These are phyloP conservation scores for Thaumetopoea pityocampa DNA, from an alignment of 1,140 invertebrate species.

Conservation along the genomic window DNA sequence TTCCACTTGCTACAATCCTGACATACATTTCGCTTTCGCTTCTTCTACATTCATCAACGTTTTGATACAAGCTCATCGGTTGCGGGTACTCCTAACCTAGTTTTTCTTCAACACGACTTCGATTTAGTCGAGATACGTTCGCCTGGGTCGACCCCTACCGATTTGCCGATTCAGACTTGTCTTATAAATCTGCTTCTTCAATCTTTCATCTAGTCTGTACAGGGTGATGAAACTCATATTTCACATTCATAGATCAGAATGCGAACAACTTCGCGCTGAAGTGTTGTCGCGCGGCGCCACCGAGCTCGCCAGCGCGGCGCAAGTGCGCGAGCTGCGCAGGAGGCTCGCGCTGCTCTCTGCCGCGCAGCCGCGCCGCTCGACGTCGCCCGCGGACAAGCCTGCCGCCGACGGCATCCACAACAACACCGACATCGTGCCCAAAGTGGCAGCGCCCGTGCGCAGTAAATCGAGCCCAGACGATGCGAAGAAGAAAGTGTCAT, in stretches of 20 bases:
- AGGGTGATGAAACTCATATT: background rate
- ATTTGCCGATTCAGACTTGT: too few relatives aligned
- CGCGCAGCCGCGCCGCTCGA: constrained; percentile 17
- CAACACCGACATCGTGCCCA: constrained; percentile 27
- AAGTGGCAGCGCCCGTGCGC: constrained; percentile 12
- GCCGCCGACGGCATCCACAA: constrained; percentile 2
- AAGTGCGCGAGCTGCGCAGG: constrained; percentile 48
- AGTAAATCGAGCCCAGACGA: constrained; percentile 31
- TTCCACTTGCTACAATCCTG: too few relatives aligned
- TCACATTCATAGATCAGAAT: constrained; percentile 37
- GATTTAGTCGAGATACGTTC: too few relatives aligned
- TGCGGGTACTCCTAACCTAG: too few relatives aligned
- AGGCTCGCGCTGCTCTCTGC: constrained; percentile 37
- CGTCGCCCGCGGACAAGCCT: constrained; percentile 8
- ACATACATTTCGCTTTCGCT: too few relatives aligned
- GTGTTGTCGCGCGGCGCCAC: constrained; percentile 45
- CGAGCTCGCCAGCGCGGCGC: constrained; percentile 45
- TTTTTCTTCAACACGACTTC: too few relatives aligned
- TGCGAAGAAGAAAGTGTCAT: constrained; percentile 58
- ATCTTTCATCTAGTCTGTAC: too few relatives aligned
- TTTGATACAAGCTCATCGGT: too few relatives aligned
- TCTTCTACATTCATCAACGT: too few relatives aligned
- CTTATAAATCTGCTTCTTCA: too few relatives aligned
- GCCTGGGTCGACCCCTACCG: too few relatives aligned
- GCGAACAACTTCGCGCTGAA: constrained; percentile 41